Evolutionary conservation across 92 coral and sea anemone genomes (phyloP).

Genomic region (Parazoanthus atlanticus): DNA sequence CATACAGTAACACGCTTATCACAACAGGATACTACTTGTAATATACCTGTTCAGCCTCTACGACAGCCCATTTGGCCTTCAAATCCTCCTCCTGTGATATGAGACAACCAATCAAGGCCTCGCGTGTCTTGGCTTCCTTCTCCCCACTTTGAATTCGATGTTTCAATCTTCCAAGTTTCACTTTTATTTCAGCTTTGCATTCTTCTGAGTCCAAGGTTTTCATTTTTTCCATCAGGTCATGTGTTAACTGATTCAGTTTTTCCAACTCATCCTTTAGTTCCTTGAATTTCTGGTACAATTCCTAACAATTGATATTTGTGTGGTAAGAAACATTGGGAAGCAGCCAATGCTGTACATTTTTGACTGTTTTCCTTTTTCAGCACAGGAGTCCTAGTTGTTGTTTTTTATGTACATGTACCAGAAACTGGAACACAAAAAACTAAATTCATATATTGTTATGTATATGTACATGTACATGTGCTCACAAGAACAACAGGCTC

Average conservation of each 20-base stretch:
- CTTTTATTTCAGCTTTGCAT: conserved; percentile 49
- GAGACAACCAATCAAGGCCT: conserved; percentile 67
- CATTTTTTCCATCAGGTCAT: conserved; percentile 33
- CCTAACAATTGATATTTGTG: not conserved
- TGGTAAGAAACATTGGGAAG: too few relatives aligned
- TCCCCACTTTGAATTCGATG: conserved; percentile 21
- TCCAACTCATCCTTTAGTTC: conserved; percentile 34
- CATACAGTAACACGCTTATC: too few relatives aligned
- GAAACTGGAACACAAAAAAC: too few relatives aligned
- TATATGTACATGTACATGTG: too few relatives aligned
- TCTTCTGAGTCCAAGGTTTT: conserved; percentile 32
- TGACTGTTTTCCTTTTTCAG: too few relatives aligned
- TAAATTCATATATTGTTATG: too few relatives aligned
- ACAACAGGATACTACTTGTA: too few relatives aligned
- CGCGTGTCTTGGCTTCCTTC: conserved; percentile 76
- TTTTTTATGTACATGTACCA: too few relatives aligned
- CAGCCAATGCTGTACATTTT: too few relatives aligned
- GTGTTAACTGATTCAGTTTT: not conserved
- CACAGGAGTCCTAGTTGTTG: too few relatives aligned
- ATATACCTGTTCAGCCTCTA: conserved; percentile 83
- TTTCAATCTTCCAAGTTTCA: conserved; percentile 48
- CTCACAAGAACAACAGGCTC: too few relatives aligned
- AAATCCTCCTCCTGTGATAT: conserved; percentile 65
- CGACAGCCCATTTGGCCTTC: conserved; percentile 54
- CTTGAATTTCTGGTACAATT: conserved; percentile 21